Evolutionary conservation across 2,113 vertebrate species (phyloP).

Genomic region (Leucosticte australis): DNA sequence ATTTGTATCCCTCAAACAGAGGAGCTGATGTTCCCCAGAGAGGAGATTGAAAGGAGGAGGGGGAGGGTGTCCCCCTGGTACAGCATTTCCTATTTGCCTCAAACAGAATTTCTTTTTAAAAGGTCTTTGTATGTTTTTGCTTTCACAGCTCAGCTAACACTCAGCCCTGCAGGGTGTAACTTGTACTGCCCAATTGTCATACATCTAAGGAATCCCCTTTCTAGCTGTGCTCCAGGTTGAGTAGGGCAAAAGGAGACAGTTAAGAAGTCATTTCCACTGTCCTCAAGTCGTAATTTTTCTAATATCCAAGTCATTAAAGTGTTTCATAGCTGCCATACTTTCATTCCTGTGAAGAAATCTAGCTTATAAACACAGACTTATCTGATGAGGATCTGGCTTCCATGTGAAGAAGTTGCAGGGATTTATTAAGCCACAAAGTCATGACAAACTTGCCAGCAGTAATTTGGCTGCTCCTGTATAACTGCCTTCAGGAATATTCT

Average conservation of each 20-base stretch:
- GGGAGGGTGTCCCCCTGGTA: neutral
- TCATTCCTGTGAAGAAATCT: neutral
- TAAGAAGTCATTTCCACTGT: neutral
- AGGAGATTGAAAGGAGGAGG: neutral
- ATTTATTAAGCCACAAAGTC: neutral
- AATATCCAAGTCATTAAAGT: neutral
- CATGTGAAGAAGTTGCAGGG: neutral
- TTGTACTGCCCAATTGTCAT: neutral
- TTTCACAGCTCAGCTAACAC: neutral
- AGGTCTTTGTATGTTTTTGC: neutral
- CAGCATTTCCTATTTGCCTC: neutral
- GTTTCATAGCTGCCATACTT: neutral
- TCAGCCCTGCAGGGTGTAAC: neutral
- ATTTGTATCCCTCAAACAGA: neutral
- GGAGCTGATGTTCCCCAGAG: neutral
- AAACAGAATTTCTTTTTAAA: neutral
- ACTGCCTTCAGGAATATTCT: neutral
- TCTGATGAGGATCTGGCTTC: neutral
- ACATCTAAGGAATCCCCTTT: neutral
- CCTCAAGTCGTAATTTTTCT: neutral
- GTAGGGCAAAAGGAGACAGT: neutral
- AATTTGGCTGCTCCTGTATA: neutral
- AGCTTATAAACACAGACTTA: neutral
- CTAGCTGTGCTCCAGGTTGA: neutral
- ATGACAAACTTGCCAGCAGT: neutral